Evolutionary conservation across 2,113 vertebrate genomes (phyloP), one percentile per base, ranked within the genome.

Genomic region (Poeciliopsis prolifica): DNA sequence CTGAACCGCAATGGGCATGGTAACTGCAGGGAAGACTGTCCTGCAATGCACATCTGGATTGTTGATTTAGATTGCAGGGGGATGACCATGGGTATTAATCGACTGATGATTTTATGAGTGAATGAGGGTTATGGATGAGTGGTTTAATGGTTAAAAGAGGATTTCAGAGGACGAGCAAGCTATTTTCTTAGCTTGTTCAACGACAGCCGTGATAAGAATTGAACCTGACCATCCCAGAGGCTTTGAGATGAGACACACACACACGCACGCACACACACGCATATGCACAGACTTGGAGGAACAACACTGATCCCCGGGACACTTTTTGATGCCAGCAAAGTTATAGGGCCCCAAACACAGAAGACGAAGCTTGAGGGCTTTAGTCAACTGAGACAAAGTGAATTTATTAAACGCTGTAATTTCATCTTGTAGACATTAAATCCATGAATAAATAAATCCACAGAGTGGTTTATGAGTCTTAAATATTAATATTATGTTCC

Each of bases 151-250:
- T 14, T 65, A 70, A 7, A 54, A 72, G 65, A 22, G 83, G 74
- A 68, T 68, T 77, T 76, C 84, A 78, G 87, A 61, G 69, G 80
- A 35, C 37, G 72, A 87, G 69, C 44, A 48, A 84, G 72, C 75
- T 64, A 65, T 70, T 79, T 84, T 78, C 74, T 81, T 24, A 72
- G 61, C 30, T n/a, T 40, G 1, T 84, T 75, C 70, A 73, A 78
- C 77, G 74, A 69, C 66, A 13, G 74, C 78, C 8, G 72, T 92
- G 91, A 92, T 84, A 91, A 88, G 89, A 85, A 92, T 91, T 29
- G 54, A 87, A 88, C 83, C 78, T 92, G 91, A 92, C 86, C 85
- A 82, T 44, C 89, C 89, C 89, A 86, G 71, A 69, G 88, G 91
- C 86, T 82, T 17, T 78, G 72, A 78, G 78, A 88, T 78, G 73